A percentile compares a stretch with the other conserved stretches of the same genome.
phyloP scores from a whole-genome alignment of 2,113 vertebrate genomes.

The Catharus fuscescens region DNA sequence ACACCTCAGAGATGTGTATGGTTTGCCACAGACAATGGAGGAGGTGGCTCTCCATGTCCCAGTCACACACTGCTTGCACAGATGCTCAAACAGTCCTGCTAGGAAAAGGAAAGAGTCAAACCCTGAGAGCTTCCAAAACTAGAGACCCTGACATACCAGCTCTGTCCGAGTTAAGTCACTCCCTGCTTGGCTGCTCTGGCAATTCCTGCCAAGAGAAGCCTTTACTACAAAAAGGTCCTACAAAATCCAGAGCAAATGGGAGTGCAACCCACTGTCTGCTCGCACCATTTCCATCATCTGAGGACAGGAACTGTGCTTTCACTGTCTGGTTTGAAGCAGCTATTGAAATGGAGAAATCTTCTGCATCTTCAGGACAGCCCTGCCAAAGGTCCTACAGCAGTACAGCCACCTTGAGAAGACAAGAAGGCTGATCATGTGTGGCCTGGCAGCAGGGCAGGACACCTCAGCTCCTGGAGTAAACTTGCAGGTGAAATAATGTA shows the following conservation, averaged over 20 bases:
- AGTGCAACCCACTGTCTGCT: not conserved
- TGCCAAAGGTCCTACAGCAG: not conserved
- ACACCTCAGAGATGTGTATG: accelerated
- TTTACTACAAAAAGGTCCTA: not conserved
- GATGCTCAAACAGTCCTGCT: not conserved
- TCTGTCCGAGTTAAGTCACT: not conserved
- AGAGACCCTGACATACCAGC: not conserved
- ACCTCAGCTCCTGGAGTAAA: not conserved
- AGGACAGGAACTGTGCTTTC: not conserved
- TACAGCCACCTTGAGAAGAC: not conserved
- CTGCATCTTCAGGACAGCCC: not conserved
- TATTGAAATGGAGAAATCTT: not conserved
- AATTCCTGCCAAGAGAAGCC: not conserved
- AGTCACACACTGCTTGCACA: not conserved
- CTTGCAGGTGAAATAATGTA: not conserved
- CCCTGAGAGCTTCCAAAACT: not conserved
- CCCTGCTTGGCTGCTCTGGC: not conserved
- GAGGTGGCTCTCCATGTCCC: not conserved
- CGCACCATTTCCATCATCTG: not conserved
- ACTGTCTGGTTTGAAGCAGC: not conserved
- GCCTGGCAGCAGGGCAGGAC: not conserved
- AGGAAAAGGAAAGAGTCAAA: not conserved
- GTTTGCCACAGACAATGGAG: no score
- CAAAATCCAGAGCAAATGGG: not conserved
- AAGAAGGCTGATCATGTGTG: not conserved